Evolutionary conservation across 2,888 invertebrate species (phyloP).

Genomic region (Scaeva pyrastri): DNA sequence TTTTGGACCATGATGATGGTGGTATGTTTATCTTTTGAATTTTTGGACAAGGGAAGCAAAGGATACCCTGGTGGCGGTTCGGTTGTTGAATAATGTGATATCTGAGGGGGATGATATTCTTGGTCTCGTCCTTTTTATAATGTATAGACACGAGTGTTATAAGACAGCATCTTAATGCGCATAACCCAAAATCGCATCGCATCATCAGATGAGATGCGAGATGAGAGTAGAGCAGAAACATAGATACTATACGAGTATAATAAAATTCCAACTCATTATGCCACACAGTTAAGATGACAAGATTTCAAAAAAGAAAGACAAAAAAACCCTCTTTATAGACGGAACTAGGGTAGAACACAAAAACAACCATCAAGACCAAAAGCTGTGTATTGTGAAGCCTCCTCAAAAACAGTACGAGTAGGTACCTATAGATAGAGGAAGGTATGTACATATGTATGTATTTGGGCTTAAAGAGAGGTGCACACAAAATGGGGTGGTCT

Average conservation of each 20-base stretch:
- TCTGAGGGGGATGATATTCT: constrained; percentile 29
- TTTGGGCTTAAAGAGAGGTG: background rate
- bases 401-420: constrained; percentile 19
- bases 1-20: background rate
- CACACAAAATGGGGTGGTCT: constrained; percentile 26
- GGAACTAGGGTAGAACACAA: constrained; percentile 29
- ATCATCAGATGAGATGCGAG: background rate
- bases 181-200: constrained; percentile 34
- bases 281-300: constrained; percentile 41
- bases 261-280: constrained; percentile 66
- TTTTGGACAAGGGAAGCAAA: background rate
- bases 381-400: constrained; percentile 41
- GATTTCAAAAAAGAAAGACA: constrained; percentile 18
- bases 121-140: constrained; percentile 14
- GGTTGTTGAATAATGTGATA: background rate
- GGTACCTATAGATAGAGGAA: background rate
- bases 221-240: constrained; percentile 15
- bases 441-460: background rate
- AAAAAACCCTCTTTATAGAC: constrained; percentile 29
- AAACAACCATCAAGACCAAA: constrained; percentile 25
- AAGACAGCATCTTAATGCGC: constrained; percentile 57
- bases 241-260: constrained; percentile 21
- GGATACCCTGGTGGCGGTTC: background rate
- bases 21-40: constrained; percentile 3
- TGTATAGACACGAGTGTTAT: background rate